Conservation (phyloP, 2,797 vertebrate genomes). For the Lepidocolaptes lacrymiger region DNA sequence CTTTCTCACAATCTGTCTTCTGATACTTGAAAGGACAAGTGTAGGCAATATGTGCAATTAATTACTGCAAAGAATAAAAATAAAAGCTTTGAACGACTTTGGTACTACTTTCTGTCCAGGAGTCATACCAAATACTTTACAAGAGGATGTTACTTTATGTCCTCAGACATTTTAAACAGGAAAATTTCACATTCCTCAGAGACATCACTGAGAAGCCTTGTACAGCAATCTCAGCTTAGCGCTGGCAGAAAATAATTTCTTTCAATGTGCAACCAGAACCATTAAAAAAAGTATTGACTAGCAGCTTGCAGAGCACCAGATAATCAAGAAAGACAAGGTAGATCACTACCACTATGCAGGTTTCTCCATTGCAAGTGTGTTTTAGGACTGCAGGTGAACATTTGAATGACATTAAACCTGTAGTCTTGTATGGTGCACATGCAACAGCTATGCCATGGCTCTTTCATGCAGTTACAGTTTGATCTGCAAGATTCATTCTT, state of each 20-base stretch:
- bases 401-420: neutral
- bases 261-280: neutral
- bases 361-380: neutral
- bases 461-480: neutral
- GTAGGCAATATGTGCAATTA: neutral
- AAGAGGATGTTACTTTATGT: neutral
- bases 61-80: slow-evolving; percentile 18
- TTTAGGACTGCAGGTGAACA: neutral
- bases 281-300: neutral
- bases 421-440: neutral
- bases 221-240: neutral
- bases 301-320: neutral
- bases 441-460: neutral
- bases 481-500: neutral
- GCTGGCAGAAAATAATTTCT: neutral
- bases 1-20: slow-evolving; percentile 40
- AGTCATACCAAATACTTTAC: neutral
- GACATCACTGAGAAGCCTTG: neutral
- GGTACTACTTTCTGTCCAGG: neutral
- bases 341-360: neutral
- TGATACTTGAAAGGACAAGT: slow-evolving; percentile 32
- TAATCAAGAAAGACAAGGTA: neutral
- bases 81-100: neutral
- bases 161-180: neutral
- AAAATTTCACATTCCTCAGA: neutral